A percentile compares a stretch with the other conserved stretches of the same genome.
phyloP scores from a whole-genome alignment of 2,113 vertebrate species.

The Madoqua kirkii region DNA sequence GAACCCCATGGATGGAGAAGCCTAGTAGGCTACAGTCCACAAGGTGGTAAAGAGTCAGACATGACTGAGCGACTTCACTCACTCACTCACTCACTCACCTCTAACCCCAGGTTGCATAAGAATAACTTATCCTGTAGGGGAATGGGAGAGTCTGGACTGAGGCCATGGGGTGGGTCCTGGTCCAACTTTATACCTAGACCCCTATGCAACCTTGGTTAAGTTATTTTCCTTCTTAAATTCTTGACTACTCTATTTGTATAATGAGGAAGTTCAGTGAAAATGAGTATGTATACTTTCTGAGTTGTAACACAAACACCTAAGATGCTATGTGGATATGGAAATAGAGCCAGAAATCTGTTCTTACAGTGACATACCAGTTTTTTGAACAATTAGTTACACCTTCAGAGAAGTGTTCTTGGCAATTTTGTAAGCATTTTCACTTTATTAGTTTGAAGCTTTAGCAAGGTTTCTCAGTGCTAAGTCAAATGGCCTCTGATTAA shows the following conservation, averaged over 20 bases:
- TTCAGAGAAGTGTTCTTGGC: constrained; percentile 20
- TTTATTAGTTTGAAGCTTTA: constrained; percentile 65
- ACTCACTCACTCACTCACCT: neutral
- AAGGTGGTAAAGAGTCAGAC: too few relatives aligned
- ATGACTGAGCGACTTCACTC: too few relatives aligned
- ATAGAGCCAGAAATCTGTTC: neutral
- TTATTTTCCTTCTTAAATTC: neutral
- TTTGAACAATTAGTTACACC: constrained; percentile 37
- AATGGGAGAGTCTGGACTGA: neutral
- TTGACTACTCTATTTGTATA: neutral
- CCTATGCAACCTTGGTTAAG: neutral
- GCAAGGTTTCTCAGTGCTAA: constrained; percentile 44
- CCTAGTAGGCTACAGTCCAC: too few relatives aligned
- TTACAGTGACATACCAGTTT: neutral
- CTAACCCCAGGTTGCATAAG: neutral
- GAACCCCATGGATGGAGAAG: too few relatives aligned
- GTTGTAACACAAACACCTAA: neutral
- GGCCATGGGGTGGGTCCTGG: too few relatives aligned
- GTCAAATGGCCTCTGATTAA: constrained; percentile 53
- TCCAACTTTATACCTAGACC: neutral
- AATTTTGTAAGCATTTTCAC: constrained; percentile 53
- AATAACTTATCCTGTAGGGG: neutral
- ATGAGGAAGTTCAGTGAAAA: neutral
- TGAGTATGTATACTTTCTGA: neutral
- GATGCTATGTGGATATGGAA: neutral